Conservation (phyloP, 2,797 vertebrate genomes). For the Galagoides demidoff region DNA sequence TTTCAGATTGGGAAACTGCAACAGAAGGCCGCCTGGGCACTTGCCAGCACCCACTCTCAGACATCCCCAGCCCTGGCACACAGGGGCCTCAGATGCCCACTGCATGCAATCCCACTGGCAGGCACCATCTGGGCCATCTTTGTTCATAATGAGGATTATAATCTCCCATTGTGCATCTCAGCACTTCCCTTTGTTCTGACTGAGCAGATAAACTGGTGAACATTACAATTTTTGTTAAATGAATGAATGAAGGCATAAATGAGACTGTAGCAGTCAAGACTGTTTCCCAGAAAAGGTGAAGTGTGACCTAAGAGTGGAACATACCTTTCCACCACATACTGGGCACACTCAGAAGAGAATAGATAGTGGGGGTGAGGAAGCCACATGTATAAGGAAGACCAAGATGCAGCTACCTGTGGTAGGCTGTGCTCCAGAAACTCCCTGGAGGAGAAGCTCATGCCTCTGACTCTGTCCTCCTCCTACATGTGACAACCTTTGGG, state of each 20-base stretch:
- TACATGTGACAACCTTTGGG: too few relatives aligned
- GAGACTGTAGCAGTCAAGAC: neutral
- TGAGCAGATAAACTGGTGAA: neutral
- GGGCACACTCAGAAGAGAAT: neutral
- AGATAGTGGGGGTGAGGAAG: neutral
- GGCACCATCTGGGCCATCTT: neutral
- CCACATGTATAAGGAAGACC: neutral
- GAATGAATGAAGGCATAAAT: neutral
- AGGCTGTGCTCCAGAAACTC: neutral
- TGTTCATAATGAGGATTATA: neutral
- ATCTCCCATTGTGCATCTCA: neutral
- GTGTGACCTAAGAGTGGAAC: neutral
- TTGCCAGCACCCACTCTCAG: neutral
- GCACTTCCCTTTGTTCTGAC: neutral
- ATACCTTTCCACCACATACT: neutral
- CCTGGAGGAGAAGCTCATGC: fast-evolving
- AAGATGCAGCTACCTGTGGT: neutral
- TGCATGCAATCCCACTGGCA: neutral
- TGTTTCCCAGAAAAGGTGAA: neutral
- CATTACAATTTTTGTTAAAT: neutral
- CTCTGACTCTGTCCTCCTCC: neutral
- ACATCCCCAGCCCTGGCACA: too few relatives aligned
- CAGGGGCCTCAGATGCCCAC: neutral
- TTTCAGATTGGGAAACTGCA: neutral
- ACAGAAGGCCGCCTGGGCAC: fast-evolving